phyloP scores from a whole-genome alignment of 2,113 vertebrate species.

The Phoxinus phoxinus region DNA sequence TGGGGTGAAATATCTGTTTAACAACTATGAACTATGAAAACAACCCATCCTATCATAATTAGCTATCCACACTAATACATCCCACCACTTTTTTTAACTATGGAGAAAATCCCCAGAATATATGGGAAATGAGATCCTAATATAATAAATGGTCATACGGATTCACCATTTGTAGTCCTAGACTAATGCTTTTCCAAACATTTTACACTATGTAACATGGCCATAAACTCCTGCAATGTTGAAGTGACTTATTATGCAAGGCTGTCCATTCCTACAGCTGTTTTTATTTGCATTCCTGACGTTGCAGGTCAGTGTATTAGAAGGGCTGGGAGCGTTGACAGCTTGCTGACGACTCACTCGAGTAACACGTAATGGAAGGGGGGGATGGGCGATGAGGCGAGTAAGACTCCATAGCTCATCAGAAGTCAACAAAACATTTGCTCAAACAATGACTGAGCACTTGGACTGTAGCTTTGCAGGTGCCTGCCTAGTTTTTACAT shows the following conservation, averaged over 20 bases:
- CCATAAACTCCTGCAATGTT: conserved; percentile 35
- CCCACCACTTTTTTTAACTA: not conserved
- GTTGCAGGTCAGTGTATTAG: conserved; percentile 12
- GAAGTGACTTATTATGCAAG: conserved; percentile 38
- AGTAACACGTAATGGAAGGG: conserved; percentile 18
- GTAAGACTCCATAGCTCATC: conserved; percentile 14
- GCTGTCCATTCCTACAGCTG: conserved; percentile 37
- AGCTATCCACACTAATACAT: not conserved
- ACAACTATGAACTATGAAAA: not conserved
- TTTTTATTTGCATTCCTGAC: conserved; percentile 43
- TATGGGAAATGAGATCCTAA: not conserved
- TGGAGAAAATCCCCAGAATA: not conserved
- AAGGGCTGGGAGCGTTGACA: conserved; percentile 44
- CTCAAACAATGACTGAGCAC: conserved; percentile 11
- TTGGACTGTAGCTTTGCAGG: not conserved
- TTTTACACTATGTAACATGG: conserved; percentile 30
- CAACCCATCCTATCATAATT: not conserved
- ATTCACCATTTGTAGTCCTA: not conserved
- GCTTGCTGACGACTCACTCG: conserved; percentile 56
- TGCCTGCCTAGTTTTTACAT: not conserved
- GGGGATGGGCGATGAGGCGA: not conserved
- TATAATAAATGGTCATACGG: not conserved
- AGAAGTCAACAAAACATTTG: conserved; percentile 13
- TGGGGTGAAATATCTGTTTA: conserved; percentile 1
- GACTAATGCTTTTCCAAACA: not conserved